Conservation (phyloP, 2,113 vertebrate genomes). For the Murina feae region DNA sequence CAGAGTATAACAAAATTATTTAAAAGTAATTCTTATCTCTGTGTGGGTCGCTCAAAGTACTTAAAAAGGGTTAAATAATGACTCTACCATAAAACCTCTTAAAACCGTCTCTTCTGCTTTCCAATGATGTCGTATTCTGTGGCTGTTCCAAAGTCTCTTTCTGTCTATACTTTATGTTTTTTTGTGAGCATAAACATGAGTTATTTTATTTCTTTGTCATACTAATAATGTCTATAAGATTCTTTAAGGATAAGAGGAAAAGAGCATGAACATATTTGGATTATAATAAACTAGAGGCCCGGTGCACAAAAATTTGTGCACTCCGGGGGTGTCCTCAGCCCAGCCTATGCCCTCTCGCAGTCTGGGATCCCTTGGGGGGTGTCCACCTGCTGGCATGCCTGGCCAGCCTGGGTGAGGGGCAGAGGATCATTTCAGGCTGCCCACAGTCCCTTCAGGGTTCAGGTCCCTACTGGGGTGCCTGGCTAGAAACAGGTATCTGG, state of each 20-base stretch:
- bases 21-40: background rate
- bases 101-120: background rate
- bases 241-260: background rate
- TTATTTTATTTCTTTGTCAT: background rate
- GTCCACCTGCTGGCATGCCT: too few relatives aligned
- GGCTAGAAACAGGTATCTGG: too few relatives aligned
- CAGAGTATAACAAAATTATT: background rate
- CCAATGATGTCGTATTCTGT: background rate
- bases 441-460: too few relatives aligned
- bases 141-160: background rate
- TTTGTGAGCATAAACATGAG: background rate
- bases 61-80: background rate
- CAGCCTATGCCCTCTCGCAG: too few relatives aligned
- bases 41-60: background rate
- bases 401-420: too few relatives aligned
- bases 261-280: background rate
- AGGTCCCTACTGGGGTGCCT: too few relatives aligned
- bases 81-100: background rate
- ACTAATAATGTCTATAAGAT: background rate
- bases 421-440: too few relatives aligned
- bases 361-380: too few relatives aligned
- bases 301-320: too few relatives aligned
- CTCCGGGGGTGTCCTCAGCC: too few relatives aligned
- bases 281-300: constrained; percentile 28
- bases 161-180: background rate